phyloP scores from a whole-genome alignment of 1,140 invertebrate genomes.

The Ruditapes philippinarum region DNA sequence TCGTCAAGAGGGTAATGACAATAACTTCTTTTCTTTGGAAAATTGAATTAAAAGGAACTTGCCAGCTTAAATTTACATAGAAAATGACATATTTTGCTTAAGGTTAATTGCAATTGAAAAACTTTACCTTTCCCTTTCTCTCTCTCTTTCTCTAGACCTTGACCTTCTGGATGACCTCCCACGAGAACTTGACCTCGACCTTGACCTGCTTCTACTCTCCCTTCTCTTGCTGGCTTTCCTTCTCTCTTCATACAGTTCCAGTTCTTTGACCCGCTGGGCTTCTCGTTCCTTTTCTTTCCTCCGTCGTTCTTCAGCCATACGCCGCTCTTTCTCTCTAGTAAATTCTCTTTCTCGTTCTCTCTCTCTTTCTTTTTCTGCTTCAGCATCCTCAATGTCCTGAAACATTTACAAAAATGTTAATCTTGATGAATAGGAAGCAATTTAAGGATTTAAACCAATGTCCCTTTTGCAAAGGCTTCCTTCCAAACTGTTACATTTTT shows the following conservation, averaged over 20 bases:
- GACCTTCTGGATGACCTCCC: conserved; percentile 83
- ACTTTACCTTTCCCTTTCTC: conserved; percentile 50
- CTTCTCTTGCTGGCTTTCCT: conserved; percentile 56
- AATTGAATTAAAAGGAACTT: too few relatives aligned
- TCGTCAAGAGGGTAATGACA: too few relatives aligned
- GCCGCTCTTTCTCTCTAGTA: conserved; percentile 78
- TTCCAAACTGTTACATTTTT: too few relatives aligned
- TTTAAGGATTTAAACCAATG: not conserved
- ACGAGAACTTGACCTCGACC: conserved; percentile 80
- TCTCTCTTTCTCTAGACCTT: conserved; percentile 91
- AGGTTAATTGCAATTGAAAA: too few relatives aligned
- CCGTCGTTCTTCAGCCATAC: conserved; percentile 40
- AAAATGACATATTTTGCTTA: too few relatives aligned
- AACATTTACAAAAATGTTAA: too few relatives aligned
- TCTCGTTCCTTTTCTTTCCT: conserved; percentile 77
- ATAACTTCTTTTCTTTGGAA: too few relatives aligned
- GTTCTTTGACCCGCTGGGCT: conserved; percentile 76
- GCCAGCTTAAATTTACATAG: too few relatives aligned
- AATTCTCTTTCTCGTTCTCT: conserved; percentile 77
- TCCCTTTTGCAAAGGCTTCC: conserved; percentile 8
- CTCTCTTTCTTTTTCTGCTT: conserved; percentile 80
- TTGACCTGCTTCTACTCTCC: conserved; percentile 73
- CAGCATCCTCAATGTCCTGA: conserved; percentile 86
- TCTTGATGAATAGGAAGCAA: conserved; percentile 60
- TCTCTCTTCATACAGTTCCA: conserved; percentile 73